A percentile compares a stretch with the other conserved stretches of the same genome.
Evolutionary conservation across 2,797 vertebrate genomes (phyloP).

Genomic region (Gallinago nigripennis): DNA sequence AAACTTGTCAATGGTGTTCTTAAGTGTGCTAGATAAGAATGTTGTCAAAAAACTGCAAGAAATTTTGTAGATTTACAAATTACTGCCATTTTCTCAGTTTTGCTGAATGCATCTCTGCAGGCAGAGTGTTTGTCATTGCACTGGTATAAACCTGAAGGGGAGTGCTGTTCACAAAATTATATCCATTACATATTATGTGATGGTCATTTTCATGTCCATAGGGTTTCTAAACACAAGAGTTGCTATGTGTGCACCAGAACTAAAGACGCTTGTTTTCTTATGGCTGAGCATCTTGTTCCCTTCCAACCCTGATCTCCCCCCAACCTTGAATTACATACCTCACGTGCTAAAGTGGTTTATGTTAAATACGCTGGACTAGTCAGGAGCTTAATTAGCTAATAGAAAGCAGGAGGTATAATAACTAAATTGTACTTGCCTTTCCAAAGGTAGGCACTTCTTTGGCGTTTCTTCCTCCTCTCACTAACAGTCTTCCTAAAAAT

Average conservation of each 20-base stretch:
- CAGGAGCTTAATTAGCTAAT: background rate
- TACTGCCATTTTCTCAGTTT: background rate
- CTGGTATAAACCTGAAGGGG: background rate
- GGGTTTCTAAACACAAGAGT: background rate
- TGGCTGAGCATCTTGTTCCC: background rate
- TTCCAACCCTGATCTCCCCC: background rate
- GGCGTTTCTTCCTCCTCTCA: background rate
- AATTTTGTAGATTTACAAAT: background rate
- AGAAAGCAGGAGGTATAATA: background rate
- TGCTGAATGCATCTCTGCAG: background rate
- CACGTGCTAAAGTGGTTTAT: background rate
- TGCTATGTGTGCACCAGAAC: background rate
- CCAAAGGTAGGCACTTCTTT: background rate
- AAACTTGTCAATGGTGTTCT: background rate
- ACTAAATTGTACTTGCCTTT: background rate
- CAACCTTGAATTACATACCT: background rate
- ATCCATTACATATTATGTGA: accelerated
- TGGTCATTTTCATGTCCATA: background rate
- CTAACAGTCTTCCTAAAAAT: background rate
- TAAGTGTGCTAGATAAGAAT: background rate
- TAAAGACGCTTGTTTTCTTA: background rate
- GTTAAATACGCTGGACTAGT: background rate
- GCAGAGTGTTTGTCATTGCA: background rate
- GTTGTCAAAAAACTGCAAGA: background rate
- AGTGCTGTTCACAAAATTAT: background rate